Base-by-base conservation (phyloP, 2,888 invertebrate genomes). In the Autographa gamma region DNA sequence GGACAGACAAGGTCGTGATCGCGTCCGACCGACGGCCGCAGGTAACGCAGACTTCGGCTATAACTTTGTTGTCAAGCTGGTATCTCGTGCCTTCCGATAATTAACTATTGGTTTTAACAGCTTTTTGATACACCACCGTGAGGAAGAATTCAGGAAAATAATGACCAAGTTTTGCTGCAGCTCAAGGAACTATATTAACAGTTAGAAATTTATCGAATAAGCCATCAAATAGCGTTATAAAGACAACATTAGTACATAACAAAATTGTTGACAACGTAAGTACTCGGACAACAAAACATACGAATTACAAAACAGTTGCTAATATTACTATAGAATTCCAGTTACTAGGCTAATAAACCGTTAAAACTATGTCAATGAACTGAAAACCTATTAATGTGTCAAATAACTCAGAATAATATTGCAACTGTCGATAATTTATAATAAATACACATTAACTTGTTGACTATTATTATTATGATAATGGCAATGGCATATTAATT, bases 1-100 rank as follows among this genome's bases (percentile, higher is more conserved):
- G 85, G 77, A 77, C 82, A 66, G n/a, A 62, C 84, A 85, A 85
- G 85, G 85, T 84, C 83, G 75, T 67, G 74, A 67, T 66, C 60
- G 16, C 64, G 72, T 74, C 69, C 69, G 63, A 32, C 13, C 67
- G 66, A 54, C 56, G 71, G 19, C 43, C 66, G 60, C 81, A 81
- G 80, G 82, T 79, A 81, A 77, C 70, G 43, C 43, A 43, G 43
- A 43, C 43, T 43, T 14, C 61, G 54, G 60, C 65, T 11, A 19
- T 58, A 31, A 25, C 19, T 34, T 71, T 48, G 73, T 70, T 73
- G 60, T 52, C 62, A 60, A 60, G 58, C 65, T 65, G 54, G 65
- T 74, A 79, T 78, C 58, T 70, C 69, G 59, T 71, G 71, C 65
- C 61, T 73, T 73, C 52, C 31, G 43, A 71, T 74, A 72, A 71